These are phyloP conservation scores for Enteromius argenteus DNA, from an alignment of 2,797 vertebrate genomes.

Conservation along the genomic window DNA sequence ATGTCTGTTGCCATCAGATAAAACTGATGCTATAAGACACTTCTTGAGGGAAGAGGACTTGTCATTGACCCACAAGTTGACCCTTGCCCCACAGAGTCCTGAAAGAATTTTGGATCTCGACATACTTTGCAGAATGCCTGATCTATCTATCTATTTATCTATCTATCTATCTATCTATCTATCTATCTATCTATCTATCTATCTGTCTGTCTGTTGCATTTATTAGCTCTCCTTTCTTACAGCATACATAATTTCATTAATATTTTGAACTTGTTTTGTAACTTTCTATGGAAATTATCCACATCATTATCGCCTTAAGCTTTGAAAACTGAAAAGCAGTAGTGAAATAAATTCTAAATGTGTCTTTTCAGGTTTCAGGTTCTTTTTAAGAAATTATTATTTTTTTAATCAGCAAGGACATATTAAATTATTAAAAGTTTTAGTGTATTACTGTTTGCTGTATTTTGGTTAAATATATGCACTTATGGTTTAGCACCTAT, in stretches of 20 bases:
- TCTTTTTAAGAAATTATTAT: not conserved
- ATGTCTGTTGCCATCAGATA: constrained; percentile 11
- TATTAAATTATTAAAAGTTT: not conserved
- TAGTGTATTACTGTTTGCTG: not conserved
- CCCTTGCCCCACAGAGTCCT: not conserved
- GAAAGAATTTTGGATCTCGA: not conserved
- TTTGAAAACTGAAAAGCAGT: not conserved
- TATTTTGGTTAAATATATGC: not conserved
- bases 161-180: no score
- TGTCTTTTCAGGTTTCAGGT: not conserved
- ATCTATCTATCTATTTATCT: no score
- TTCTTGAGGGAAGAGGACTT: not conserved
- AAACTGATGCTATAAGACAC: constrained; percentile 1
- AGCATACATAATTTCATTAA: not conserved
- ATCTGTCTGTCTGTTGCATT: not conserved
- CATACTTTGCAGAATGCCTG: not conserved
- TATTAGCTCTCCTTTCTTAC: not conserved
- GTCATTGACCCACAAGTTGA: not conserved
- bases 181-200: no score
- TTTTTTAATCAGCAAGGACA: not conserved
- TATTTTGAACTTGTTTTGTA: not conserved
- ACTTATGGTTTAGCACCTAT: constrained; percentile 1
- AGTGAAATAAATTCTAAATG: not conserved
- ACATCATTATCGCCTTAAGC: not conserved
- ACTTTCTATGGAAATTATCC: not conserved